Base-by-base conservation (phyloP, 2,888 invertebrate species). In the Aromia moschata region DNA sequence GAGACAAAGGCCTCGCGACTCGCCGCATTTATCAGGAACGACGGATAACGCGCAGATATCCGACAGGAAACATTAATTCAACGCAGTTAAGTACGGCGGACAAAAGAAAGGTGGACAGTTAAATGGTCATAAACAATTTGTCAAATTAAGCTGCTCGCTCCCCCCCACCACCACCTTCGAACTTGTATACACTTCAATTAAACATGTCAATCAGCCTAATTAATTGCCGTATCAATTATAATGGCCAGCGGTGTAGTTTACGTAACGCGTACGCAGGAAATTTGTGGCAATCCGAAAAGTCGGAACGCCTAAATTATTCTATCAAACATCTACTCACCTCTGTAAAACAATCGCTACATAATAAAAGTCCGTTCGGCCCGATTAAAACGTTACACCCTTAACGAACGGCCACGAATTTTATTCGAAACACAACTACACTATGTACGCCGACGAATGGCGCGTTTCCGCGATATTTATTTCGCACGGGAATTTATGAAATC, bases 101-200 rank as follows among this genome's bases (percentile, higher is more conserved):
- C 43, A 43, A 45, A 54, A 36, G 54, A 54, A 36, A 66, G 65
- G 66, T 60, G 64, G 64, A 61, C 56, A 55, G 62, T 67, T 57
- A 57, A 40, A 64, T 59, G 67, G 62, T 65, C 67, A 65, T 66
- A 71, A 70, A 69, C 65, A 68, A 68, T 70, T 70, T 73, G 73
- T 75, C 75, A 75, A 76, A 77, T 76, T 74, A 74, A 66, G 67
- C 70, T 64, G 69, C 68, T 69, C 73, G 70, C 74, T 71, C 56
- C 74, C 69, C 65, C n/a, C n/a, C n/a, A n/a, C n/a, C n/a, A n/a
- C 68, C 62, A 56, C 49, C 45, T 33, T 61, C 61, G 59, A 62
- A 62, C 60, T 70, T 76, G 76, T 77, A 74, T 75, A 77, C 76
- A 77, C 70, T 74, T 70, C 73, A 77, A 77, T 78, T 76, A 75